Conservation (phyloP, 2,888 invertebrate species). For the Stratiomys singularior region DNA sequence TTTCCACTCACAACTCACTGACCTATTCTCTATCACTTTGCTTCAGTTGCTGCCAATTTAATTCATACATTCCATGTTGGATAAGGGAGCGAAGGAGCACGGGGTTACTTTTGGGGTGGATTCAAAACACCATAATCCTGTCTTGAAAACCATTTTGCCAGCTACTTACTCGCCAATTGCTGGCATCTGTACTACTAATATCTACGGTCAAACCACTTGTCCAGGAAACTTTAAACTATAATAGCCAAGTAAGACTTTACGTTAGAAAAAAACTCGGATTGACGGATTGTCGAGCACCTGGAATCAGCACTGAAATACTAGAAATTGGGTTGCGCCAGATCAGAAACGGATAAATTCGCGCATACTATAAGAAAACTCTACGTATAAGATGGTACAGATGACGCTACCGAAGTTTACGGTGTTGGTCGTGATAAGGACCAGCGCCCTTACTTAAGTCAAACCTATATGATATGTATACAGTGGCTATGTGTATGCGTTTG, state of each 20-base stretch:
- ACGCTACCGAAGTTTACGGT: background rate
- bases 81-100: background rate
- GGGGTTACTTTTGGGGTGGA: background rate
- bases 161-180: no score
- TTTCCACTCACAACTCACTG: conserved; percentile 4
- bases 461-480: background rate
- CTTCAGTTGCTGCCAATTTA: background rate
- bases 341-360: background rate
- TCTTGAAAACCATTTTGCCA: no score
- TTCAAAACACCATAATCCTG: no score
- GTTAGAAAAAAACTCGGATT: no score
- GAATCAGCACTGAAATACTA: no score
- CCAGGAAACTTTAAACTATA: no score
- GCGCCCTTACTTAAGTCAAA: background rate
- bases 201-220: no score
- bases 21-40: background rate
- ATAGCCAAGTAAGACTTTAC: no score
- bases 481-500: background rate
- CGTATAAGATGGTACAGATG: background rate
- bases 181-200: no score
- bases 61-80: background rate
- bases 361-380: background rate
- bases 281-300: no score
- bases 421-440: background rate
- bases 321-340: background rate